phyloP scores from a whole-genome alignment of 2,113 vertebrate genomes.

The Mesoclemmys tuberculata region DNA sequence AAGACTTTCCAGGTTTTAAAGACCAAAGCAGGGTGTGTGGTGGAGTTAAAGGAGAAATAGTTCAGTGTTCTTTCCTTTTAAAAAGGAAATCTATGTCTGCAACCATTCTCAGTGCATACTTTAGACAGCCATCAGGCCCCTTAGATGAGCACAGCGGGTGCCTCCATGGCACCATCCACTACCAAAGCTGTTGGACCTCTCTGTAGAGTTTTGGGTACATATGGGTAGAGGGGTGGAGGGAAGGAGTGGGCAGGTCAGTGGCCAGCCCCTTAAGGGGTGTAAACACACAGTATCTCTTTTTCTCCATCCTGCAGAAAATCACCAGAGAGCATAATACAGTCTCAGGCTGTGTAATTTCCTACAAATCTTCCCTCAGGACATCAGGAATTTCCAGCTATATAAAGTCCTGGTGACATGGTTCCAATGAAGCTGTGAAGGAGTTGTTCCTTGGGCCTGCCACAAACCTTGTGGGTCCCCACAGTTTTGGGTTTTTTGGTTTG shows the following conservation, averaged over 20 bases:
- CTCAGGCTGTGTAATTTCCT: neutral
- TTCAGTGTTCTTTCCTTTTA: neutral
- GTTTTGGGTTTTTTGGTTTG: too few relatives aligned
- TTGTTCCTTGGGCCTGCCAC: neutral
- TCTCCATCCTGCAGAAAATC: neutral
- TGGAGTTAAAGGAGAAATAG: neutral
- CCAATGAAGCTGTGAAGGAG: neutral
- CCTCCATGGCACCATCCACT: neutral
- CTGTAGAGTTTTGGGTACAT: rapidly evolving
- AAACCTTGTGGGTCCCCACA: neutral
- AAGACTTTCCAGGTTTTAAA: rapidly evolving
- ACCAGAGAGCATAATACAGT: neutral
- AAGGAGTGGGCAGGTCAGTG: neutral
- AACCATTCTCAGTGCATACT: neutral
- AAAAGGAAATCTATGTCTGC: neutral
- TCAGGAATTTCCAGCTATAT: neutral
- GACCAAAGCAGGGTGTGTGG: neutral
- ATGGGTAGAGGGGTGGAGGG: neutral
- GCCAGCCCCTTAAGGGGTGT: neutral
- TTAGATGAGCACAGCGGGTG: neutral
- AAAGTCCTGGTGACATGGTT: neutral
- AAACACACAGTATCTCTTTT: neutral
- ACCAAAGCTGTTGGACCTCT: neutral
- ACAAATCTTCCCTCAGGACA: neutral
- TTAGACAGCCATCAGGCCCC: neutral